Conservation (phyloP, 2,888 invertebrate species). For the Ophion obscuratus region DNA sequence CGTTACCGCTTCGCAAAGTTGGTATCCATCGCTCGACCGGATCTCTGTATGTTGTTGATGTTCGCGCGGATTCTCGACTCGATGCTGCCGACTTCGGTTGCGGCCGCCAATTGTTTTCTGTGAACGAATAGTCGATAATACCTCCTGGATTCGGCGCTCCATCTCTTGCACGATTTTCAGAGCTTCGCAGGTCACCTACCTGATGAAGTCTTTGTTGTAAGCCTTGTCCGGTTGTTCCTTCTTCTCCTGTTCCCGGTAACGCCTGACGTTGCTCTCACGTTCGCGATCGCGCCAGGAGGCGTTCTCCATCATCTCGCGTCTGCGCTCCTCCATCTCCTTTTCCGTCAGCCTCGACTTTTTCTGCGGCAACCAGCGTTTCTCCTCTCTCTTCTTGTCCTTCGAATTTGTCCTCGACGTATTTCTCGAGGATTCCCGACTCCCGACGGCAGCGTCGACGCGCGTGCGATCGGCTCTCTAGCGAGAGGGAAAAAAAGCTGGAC, state of each 20-base stretch:
- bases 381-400: conserved; percentile 71
- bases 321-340: conserved; percentile 89
- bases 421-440: conserved; percentile 60
- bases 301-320: conserved; percentile 93
- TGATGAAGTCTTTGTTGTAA: conserved; percentile 84
- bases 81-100: conserved; percentile 89
- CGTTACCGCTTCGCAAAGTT: conserved; percentile 91
- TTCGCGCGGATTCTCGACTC: conserved; percentile 95
- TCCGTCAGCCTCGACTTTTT: conserved; percentile 85
- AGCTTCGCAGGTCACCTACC: conserved; percentile 71
- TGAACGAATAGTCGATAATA: conserved; percentile 68
- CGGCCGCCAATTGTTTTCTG: conserved; percentile 88
- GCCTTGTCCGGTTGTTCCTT: conserved; percentile 84
- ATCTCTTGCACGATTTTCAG: not conserved
- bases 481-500: conserved; percentile 28
- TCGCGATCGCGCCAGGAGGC: conserved; percentile 89
- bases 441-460: conserved; percentile 63
- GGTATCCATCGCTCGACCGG: conserved; percentile 91
- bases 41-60: conserved; percentile 95
- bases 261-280: conserved; percentile 87
- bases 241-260: conserved; percentile 87
- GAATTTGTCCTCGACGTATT: conserved; percentile 42
- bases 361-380: conserved; percentile 74
- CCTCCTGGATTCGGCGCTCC: not conserved
- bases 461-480: conserved; percentile 76